Percentiles rank a stretch among this genome's conserved stretches.
These are phyloP conservation scores for Eptesicus fuscus DNA, from an alignment of 2,113 vertebrate genomes.

Conservation along the genomic window DNA sequence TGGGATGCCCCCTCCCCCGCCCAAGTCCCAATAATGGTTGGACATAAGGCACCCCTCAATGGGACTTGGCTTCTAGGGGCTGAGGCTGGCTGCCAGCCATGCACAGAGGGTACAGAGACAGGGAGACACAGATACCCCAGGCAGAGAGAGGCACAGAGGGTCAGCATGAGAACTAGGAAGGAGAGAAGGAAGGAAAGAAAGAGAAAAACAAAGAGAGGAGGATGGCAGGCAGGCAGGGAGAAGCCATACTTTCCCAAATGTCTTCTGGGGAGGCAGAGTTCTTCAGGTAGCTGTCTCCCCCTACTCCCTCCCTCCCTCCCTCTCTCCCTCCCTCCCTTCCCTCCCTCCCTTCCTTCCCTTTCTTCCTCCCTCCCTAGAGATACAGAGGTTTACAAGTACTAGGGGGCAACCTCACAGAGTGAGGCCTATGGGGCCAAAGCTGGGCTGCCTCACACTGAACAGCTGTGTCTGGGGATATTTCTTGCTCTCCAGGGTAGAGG, in stretches of 20 bases:
- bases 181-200: neutral
- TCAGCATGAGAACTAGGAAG: neutral
- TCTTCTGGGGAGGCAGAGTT: neutral
- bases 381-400: neutral
- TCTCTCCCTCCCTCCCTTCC: too few species aligned
- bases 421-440: neutral
- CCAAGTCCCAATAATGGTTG: neutral
- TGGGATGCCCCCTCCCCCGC: neutral
- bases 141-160: neutral
- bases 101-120: neutral
- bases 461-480: slow-evolving; percentile 47
- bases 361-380: too few species aligned
- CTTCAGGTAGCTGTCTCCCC: neutral
- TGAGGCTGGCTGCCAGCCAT: neutral
- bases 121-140: neutral
- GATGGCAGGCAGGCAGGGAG: neutral
- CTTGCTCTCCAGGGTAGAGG: slow-evolving; percentile 49
- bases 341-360: too few species aligned
- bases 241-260: neutral
- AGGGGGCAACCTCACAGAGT: neutral
- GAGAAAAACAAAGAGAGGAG: neutral
- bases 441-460: slow-evolving; percentile 6
- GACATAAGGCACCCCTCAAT: neutral
- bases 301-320: too few species aligned
- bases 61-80: neutral